These are phyloP conservation scores for Furcula furcula DNA, from an alignment of 2,888 invertebrate species.

Conservation along the genomic window DNA sequence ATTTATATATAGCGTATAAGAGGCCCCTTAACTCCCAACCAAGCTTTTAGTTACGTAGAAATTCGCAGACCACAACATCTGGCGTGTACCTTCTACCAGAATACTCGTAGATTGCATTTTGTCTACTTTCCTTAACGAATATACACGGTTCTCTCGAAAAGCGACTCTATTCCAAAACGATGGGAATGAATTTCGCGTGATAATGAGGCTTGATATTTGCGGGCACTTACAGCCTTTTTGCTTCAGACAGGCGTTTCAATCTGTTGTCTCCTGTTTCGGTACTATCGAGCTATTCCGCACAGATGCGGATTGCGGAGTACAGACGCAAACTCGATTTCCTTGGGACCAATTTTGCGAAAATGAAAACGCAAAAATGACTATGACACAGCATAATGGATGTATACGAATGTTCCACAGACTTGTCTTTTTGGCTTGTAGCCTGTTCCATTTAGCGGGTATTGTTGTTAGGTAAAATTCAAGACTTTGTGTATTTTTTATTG, in stretches of 20 bases:
- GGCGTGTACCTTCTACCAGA: constrained; percentile 61
- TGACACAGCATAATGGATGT: constrained; percentile 29
- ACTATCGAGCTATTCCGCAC: constrained; percentile 66
- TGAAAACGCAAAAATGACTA: constrained; percentile 53
- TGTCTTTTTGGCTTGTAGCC: constrained; percentile 10
- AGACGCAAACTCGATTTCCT: constrained; percentile 66
- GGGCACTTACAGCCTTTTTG: constrained; percentile 52
- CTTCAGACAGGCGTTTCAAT: constrained; percentile 56
- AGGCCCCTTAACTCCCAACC: constrained; percentile 50
- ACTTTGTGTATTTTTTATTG: too few relatives aligned
- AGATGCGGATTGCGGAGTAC: constrained; percentile 64
- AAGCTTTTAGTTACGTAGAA: constrained; percentile 73
- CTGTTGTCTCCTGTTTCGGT: constrained; percentile 69
- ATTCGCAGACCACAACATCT: constrained; percentile 77
- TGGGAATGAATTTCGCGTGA: constrained; percentile 34
- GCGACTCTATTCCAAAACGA: constrained; percentile 16
- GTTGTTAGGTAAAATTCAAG: constrained; percentile 33
- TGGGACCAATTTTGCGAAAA: constrained; percentile 52
- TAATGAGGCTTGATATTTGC: constrained; percentile 25
- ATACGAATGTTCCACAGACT: constrained; percentile 16
- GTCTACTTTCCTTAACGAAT: constrained; percentile 49
- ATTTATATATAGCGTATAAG: constrained; percentile 30
- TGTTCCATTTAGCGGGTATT: constrained; percentile 10
- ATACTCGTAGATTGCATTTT: constrained; percentile 69
- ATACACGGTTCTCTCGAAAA: constrained; percentile 14